Evolutionary conservation across 2,888 invertebrate species (phyloP).

Genomic region (Eilema depressum): DNA sequence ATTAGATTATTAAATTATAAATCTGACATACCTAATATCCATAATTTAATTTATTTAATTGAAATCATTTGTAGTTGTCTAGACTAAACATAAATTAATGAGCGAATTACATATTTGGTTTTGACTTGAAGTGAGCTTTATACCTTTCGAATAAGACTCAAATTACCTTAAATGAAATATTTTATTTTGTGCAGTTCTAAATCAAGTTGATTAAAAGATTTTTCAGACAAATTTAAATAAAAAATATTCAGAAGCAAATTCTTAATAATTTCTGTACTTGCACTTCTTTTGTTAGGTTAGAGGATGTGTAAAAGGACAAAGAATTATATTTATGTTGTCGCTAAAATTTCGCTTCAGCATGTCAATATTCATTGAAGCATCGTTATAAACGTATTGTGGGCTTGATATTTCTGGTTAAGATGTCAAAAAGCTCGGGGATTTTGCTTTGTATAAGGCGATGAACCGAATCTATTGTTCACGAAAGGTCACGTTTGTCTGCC

Average conservation of each 20-base stretch:
- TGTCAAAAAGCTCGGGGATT: constrained; percentile 70
- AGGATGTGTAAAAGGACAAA: constrained; percentile 21
- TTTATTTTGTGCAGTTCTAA: neutral
- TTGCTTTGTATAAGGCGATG: constrained; percentile 64
- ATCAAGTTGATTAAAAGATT: neutral
- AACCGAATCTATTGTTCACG: constrained; percentile 72
- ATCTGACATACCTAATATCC: neutral
- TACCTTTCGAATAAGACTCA: neutral
- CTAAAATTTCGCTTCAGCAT: constrained; percentile 24
- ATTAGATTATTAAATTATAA: neutral
- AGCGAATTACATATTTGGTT: neutral
- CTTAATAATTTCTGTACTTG: neutral
- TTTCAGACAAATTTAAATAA: neutral
- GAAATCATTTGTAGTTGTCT: neutral
- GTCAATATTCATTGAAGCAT: constrained; percentile 16
- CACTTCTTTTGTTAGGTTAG: neutral
- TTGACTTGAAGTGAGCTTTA: neutral
- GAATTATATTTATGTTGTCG: constrained; percentile 12
- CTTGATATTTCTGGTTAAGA: constrained; percentile 38
- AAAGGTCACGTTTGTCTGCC: constrained; percentile 67
- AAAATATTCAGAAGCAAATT: neutral
- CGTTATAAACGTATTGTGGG: constrained; percentile 20
- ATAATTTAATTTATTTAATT: neutral
- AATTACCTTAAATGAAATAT: neutral
- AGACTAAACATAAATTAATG: neutral